phyloP scores from a whole-genome alignment of 2,113 vertebrate species.

The Bothrops jararaca region DNA sequence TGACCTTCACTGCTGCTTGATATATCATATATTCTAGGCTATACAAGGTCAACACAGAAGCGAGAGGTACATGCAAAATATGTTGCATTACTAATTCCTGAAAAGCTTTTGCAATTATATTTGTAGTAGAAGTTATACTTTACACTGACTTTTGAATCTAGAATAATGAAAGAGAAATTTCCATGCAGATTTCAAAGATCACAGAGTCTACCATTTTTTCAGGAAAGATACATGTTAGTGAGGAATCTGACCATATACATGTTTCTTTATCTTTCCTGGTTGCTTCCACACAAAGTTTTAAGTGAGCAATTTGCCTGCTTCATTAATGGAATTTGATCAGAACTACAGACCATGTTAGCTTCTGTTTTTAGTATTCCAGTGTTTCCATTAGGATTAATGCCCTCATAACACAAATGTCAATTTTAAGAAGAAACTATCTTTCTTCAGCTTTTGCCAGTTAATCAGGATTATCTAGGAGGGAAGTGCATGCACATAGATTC shows the following conservation, averaged over 20 bases:
- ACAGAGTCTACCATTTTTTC: too few relatives aligned
- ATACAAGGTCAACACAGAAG: background rate
- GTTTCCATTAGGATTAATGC: background rate
- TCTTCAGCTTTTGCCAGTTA: background rate
- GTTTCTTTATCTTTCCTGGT: background rate
- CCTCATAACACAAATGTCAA: background rate
- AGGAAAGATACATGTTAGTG: background rate
- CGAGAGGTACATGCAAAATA: background rate
- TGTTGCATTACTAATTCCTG: background rate
- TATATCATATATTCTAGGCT: background rate
- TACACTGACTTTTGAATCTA: background rate
- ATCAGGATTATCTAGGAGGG: background rate
- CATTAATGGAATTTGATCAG: background rate
- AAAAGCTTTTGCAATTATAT: background rate
- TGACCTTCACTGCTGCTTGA: slow-evolving; percentile 7
- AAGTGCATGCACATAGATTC: background rate
- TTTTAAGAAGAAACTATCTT: background rate
- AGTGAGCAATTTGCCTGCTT: background rate
- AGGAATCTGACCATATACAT: background rate
- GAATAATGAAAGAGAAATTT: background rate
- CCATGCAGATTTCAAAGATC: background rate
- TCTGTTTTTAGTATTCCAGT: background rate
- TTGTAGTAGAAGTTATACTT: background rate
- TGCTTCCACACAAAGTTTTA: background rate
- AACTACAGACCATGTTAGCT: background rate